These are phyloP conservation scores for Aplochiton taeniatus DNA, from an alignment of 2,797 vertebrate genomes.

Conservation along the genomic window DNA sequence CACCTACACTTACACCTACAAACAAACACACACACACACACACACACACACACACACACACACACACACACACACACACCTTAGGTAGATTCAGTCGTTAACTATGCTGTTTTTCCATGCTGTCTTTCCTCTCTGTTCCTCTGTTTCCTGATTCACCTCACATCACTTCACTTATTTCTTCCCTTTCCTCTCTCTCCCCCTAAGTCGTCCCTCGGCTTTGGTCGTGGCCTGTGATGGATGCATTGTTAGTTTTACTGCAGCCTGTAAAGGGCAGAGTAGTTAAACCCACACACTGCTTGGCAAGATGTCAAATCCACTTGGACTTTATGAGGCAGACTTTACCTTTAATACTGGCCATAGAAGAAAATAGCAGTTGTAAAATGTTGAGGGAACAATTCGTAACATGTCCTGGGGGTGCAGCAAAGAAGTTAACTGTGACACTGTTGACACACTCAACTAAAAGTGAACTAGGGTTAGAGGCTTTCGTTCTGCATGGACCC, in stretches of 20 bases:
- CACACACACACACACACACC: neutral
- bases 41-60: neutral
- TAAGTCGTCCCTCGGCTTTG: constrained; percentile 19
- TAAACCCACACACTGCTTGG: constrained; percentile 22
- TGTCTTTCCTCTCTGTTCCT: neutral
- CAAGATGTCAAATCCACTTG: constrained; percentile 23
- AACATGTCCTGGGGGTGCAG: too few species aligned
- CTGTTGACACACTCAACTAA: too few species aligned
- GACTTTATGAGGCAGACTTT: constrained; percentile 15
- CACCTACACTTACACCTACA: neutral
- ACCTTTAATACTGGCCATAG: neutral
- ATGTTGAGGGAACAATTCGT: too few species aligned
- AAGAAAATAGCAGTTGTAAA: too few species aligned
- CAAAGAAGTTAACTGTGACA: too few species aligned
- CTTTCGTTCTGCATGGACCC: too few species aligned
- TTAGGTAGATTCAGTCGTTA: neutral
- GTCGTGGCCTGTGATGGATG: constrained; percentile 31
- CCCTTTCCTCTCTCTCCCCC: neutral
- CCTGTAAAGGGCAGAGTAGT: constrained; percentile 28
- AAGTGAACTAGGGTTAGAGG: too few species aligned
- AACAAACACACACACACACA: too few species aligned
- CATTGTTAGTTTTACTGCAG: constrained; percentile 41
- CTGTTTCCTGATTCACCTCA: neutral
- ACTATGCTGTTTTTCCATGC: constrained; percentile 3
- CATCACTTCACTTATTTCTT: neutral